Percentiles rank a stretch among this genome's conserved stretches.
phyloP scores from a whole-genome alignment of 2,113 vertebrate genomes.

The Engystomops pustulosus region DNA sequence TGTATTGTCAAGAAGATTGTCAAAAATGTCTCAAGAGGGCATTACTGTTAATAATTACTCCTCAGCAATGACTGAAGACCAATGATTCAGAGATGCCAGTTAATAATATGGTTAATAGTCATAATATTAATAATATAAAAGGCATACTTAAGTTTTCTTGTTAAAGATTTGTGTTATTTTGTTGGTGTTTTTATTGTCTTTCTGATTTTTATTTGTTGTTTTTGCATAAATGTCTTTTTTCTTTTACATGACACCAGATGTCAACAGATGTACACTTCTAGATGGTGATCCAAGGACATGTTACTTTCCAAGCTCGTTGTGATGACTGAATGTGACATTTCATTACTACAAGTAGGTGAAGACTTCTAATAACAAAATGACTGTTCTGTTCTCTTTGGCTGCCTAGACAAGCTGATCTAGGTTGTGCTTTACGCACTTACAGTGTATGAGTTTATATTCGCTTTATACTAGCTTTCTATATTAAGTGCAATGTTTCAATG shows the following conservation, averaged over 20 bases:
- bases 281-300: not conserved
- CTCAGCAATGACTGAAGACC: not conserved
- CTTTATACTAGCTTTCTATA: too few species aligned
- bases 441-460: not conserved
- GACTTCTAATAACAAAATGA: not conserved
- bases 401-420: not conserved
- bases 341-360: conserved; percentile 6
- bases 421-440: not conserved
- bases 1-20: not conserved
- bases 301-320: not conserved
- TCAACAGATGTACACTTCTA: not conserved
- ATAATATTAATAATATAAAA: not conserved
- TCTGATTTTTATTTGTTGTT: not conserved
- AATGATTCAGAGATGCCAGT: not conserved
- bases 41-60: conserved; percentile 3
- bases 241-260: not conserved
- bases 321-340: not conserved
- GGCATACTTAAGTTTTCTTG: not conserved
- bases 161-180: not conserved
- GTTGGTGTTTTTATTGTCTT: not conserved
- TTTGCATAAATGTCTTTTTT: not conserved
- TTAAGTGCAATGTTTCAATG: too few species aligned
- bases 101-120: not conserved
- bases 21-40: not conserved
- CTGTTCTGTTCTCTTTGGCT: not conserved